These are phyloP conservation scores for Chionis minor DNA, from an alignment of 2,113 vertebrate species.

Conservation along the genomic window DNA sequence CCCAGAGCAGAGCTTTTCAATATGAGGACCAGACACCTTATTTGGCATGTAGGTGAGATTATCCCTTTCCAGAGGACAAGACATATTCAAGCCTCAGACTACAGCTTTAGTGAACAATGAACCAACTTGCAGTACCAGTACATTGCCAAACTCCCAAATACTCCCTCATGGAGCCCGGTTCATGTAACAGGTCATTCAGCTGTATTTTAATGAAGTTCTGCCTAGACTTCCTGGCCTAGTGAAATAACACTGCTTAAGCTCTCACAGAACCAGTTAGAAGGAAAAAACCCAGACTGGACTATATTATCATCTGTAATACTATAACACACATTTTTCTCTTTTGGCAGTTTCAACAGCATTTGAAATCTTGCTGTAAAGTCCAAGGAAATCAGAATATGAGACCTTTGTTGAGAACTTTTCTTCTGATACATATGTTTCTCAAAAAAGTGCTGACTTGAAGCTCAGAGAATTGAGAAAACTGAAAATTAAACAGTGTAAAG, in stretches of 20 bases:
- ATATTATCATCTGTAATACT: conserved; percentile 71
- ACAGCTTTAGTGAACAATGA: background rate
- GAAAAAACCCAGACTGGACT: conserved; percentile 47
- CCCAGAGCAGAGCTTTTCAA: background rate
- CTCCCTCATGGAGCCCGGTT: background rate
- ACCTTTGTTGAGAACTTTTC: conserved; percentile 61
- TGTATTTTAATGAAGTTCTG: conserved; percentile 34
- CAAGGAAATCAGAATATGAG: conserved; percentile 78
- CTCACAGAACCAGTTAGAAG: conserved; percentile 35
- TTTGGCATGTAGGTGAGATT: background rate
- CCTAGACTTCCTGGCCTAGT: conserved; percentile 28
- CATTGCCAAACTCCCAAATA: background rate
- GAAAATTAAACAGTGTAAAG: conserved; percentile 39
- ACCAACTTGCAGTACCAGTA: background rate
- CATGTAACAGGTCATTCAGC: background rate
- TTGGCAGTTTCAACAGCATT: conserved; percentile 53
- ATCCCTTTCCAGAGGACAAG: background rate
- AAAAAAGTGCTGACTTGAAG: conserved; percentile 59
- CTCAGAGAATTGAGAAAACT: conserved; percentile 43
- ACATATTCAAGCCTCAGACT: background rate
- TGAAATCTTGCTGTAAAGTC: conserved; percentile 60
- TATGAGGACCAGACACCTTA: background rate
- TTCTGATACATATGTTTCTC: conserved; percentile 64
- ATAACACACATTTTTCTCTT: conserved; percentile 59
- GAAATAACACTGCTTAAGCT: conserved; percentile 57